Evolutionary conservation across 1,140 invertebrate species (phyloP).

Genomic region (Phocides pigmalion): DNA sequence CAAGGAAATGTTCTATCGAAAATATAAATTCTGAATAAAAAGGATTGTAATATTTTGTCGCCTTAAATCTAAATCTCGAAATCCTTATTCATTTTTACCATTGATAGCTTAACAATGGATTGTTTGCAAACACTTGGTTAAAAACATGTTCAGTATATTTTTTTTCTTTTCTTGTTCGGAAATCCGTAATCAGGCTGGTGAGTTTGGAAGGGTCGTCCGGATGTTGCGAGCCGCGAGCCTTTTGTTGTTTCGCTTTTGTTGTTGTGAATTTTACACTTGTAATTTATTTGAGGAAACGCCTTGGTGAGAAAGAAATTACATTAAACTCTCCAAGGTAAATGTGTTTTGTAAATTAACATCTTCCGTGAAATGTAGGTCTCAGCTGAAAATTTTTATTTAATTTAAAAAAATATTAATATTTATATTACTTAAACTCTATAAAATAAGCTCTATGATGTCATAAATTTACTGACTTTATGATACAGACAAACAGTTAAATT

Average conservation of each 20-base stretch:
- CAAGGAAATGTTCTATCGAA: constrained; percentile 64
- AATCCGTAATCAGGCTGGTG: constrained; percentile 82
- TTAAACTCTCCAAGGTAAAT: constrained; percentile 80
- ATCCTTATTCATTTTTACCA: constrained; percentile 44
- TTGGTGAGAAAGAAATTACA: constrained; percentile 81
- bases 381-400: too few species aligned
- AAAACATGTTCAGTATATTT: constrained; percentile 63
- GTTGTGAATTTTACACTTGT: constrained; percentile 83
- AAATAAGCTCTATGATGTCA: too few species aligned
- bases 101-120: constrained; percentile 54
- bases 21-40: constrained; percentile 52
- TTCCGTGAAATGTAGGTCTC: constrained; percentile 54
- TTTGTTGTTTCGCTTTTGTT: constrained; percentile 82
- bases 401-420: too few species aligned
- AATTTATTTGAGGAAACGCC: constrained; percentile 83
- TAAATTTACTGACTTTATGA: too few species aligned
- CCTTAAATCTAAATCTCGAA: constrained; percentile 23
- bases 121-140: constrained; percentile 63
- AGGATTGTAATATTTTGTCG: constrained; percentile 35
- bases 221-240: constrained; percentile 80
- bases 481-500: too few species aligned
- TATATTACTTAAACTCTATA: too few species aligned
- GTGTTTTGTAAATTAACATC: constrained; percentile 81
- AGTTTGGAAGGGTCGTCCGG: constrained; percentile 81
- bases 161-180: constrained; percentile 79